Conservation (phyloP, 2,113 vertebrate species). For the Gallinago undulata region DNA sequence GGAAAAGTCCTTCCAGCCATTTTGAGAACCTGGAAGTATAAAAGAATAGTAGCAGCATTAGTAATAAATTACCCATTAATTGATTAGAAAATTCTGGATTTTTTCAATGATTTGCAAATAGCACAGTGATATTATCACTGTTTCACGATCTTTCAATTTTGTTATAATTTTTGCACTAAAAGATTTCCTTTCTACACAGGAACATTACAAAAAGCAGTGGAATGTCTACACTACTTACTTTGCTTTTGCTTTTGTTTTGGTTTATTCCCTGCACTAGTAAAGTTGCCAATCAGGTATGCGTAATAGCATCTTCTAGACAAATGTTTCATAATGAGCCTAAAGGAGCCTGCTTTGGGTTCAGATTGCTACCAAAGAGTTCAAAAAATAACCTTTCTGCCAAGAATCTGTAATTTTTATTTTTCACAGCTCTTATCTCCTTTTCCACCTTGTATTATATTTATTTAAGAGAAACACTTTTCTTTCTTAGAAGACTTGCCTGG, state of each 20-base stretch:
- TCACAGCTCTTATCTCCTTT: background rate
- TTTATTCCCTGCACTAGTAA: background rate
- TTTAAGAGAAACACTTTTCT: background rate
- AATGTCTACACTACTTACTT: background rate
- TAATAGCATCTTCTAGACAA: background rate
- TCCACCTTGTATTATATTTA: background rate
- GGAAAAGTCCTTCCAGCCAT: background rate
- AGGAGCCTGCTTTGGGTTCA: background rate
- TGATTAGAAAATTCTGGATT: background rate
- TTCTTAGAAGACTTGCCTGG: background rate
- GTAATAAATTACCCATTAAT: background rate
- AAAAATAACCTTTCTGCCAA: background rate
- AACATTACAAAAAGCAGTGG: background rate
- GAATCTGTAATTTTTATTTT: background rate
- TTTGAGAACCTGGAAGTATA: background rate
- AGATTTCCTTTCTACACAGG: background rate
- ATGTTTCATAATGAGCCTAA: background rate
- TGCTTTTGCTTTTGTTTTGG: background rate
- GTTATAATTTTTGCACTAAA: background rate
- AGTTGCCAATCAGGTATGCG: background rate
- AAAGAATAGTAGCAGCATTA: background rate
- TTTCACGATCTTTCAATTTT: background rate
- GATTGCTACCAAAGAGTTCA: background rate
- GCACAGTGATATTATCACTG: background rate
- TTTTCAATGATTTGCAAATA: background rate